Evolutionary conservation across 2,888 invertebrate species (phyloP), one percentile per base, ranked within the genome.

Genomic region (Polylopha cassiicola): DNA sequence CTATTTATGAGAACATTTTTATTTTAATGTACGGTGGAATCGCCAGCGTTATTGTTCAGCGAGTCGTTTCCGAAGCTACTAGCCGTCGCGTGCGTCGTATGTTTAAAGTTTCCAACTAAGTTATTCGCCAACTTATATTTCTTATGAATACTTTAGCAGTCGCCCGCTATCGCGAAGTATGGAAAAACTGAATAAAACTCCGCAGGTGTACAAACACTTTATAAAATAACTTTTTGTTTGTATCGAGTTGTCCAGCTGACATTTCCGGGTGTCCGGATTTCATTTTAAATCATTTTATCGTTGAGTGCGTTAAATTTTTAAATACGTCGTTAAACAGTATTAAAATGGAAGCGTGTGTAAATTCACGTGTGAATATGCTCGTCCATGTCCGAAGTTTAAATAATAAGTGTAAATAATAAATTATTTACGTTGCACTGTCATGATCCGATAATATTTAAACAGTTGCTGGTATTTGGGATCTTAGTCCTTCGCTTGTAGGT

Each of bases 201-300:
- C 29, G 14, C 53, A 61, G 58, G 57, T 59, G 56, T 46, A 52
- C 55, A 49, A 51, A 51, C 50, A 52, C 48, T 52, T 57, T 53
- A 55, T 54, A 50, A 54, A 58, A 63, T 59, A 61, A 63, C 51
- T 58, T 59, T 58, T 51, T 56, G 52, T 58, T 46, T 46, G 37
- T 39, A 34, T 45, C 38, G 36, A 45, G 44, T 45, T 43, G 48
- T 36, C 38, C 47, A 47, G 43, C 44, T 36, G 49, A 34, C 47
- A 44, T 46, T 15, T 26, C 8, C 8, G 14, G 15, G 15, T 8
- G 8, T 26, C n/a, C 15, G 26, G 15, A 15, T 6, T 23, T 6
- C 4, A 6, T 6, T 11, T 23, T 11, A 22, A 32, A 15, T 21
- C 14, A 14, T 31, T 14, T 14, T n/a, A 29, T 5, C 8, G 9